A percentile compares a stretch with the other conserved stretches of the same genome.
Evolutionary conservation across 2,113 vertebrate species (phyloP).

Genomic region (Oostethus manadensis): DNA sequence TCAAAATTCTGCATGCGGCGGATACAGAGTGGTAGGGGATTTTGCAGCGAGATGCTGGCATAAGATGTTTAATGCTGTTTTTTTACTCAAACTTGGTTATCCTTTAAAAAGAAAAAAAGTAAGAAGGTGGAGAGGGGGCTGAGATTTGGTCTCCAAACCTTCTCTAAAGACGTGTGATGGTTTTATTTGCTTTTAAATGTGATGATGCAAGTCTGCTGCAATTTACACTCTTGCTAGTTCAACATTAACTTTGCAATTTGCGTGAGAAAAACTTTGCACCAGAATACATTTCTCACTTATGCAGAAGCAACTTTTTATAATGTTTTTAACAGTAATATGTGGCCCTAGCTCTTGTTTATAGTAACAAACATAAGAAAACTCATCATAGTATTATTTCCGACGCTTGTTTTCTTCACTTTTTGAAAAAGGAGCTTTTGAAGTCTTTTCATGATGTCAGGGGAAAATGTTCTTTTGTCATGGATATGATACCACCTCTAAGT

Average conservation of each 20-base stretch:
- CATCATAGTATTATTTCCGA: too few species aligned
- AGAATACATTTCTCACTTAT: background rate
- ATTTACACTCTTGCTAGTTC: constrained; percentile 4
- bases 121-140: constrained; percentile 15
- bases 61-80: constrained; percentile 38
- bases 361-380: too few species aligned
- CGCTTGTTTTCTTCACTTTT: too few species aligned
- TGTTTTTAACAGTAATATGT: too few species aligned
- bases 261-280: background rate
- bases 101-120: constrained; percentile 16
- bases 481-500: too few species aligned
- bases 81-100: constrained; percentile 30
- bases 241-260: background rate
- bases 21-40: constrained; percentile 27
- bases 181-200: constrained; percentile 22
- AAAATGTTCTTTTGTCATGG: too few species aligned
- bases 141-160: constrained; percentile 8
- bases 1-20: constrained; percentile 53
- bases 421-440: too few species aligned
- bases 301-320: too few species aligned
- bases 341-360: too few species aligned
- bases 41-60: constrained; percentile 44
- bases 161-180: constrained; percentile 10
- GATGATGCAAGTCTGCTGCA: constrained; percentile 11
- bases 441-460: too few species aligned